phyloP scores from a whole-genome alignment of 2,888 invertebrate species.

The Prenolepis imparis region DNA sequence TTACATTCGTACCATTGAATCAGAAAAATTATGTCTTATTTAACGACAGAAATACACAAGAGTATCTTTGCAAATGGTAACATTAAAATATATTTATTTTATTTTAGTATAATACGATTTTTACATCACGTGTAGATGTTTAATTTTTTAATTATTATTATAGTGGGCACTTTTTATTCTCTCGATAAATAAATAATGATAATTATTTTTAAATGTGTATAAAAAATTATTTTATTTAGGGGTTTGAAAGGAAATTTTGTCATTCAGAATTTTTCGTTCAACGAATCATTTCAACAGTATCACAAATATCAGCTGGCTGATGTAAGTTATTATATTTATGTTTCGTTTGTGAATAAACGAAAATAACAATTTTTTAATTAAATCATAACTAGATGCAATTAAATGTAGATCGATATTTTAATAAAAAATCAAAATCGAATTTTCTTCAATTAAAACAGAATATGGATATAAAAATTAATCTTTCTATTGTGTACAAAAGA shows the following conservation, averaged over 20 bases:
- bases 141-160: too few species aligned
- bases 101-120: constrained; percentile 5
- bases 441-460: not conserved
- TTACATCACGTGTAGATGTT: not conserved
- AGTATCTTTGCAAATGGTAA: constrained; percentile 85
- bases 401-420: not conserved
- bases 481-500: not conserved
- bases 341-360: not conserved
- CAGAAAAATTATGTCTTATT: constrained; percentile 79
- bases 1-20: constrained; percentile 83
- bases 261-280: constrained; percentile 85
- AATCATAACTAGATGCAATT: not conserved
- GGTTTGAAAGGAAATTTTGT: constrained; percentile 84
- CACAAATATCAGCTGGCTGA: constrained; percentile 84
- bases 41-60: constrained; percentile 76
- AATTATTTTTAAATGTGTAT: constrained; percentile 23
- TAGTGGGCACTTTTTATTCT: not conserved
- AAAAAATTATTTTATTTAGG: constrained; percentile 78
- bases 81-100: constrained; percentile 6
- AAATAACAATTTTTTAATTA: not conserved
- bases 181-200: constrained; percentile 6
- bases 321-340: constrained; percentile 81
- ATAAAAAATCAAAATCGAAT: not conserved
- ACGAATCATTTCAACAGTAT: constrained; percentile 85
- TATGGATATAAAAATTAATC: not conserved